Evolutionary conservation across 2,888 invertebrate species (phyloP).

Genomic region (Syrphus vitripennis): DNA sequence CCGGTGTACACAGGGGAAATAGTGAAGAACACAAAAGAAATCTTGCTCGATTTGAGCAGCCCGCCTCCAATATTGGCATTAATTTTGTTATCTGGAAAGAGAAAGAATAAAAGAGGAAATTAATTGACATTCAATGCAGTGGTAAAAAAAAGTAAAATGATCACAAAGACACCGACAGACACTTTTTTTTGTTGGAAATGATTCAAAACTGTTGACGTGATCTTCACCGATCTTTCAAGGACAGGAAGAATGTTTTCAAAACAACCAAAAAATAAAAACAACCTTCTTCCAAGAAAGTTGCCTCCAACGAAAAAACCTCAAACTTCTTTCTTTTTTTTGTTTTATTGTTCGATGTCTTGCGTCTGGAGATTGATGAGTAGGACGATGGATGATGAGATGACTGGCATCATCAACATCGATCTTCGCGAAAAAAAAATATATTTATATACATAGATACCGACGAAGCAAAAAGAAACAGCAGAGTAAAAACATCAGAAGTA

Average conservation of each 20-base stretch:
- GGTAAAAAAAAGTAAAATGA: not conserved
- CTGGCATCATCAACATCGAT: constrained; percentile 52
- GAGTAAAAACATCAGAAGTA: not conserved
- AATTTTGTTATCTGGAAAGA: constrained; percentile 87
- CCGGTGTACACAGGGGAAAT: constrained; percentile 94
- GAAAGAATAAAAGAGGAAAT: constrained; percentile 68
- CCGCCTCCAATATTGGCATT: constrained; percentile 88
- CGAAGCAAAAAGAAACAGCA: not conserved
- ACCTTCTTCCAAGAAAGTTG: constrained; percentile 51
- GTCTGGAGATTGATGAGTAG: constrained; percentile 59
- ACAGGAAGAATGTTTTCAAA: constrained; percentile 15
- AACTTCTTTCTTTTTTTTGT: constrained; percentile 2
- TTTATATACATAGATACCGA: no score
- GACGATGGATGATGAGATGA: constrained; percentile 56
- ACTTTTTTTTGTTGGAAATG: not conserved
- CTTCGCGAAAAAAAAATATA: constrained; percentile 15
- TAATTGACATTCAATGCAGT: constrained; percentile 54
- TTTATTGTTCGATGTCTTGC: constrained; percentile 28
- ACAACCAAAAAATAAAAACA: not conserved
- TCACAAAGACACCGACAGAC: constrained; percentile 37
- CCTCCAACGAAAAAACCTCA: constrained; percentile 29
- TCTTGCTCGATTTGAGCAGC: constrained; percentile 90
- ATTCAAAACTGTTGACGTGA: not conserved
- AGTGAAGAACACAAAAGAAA: constrained; percentile 95
- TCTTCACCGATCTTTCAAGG: constrained; percentile 27